Conservation (phyloP, 2,888 invertebrate genomes). For the Morpho helenor region DNA sequence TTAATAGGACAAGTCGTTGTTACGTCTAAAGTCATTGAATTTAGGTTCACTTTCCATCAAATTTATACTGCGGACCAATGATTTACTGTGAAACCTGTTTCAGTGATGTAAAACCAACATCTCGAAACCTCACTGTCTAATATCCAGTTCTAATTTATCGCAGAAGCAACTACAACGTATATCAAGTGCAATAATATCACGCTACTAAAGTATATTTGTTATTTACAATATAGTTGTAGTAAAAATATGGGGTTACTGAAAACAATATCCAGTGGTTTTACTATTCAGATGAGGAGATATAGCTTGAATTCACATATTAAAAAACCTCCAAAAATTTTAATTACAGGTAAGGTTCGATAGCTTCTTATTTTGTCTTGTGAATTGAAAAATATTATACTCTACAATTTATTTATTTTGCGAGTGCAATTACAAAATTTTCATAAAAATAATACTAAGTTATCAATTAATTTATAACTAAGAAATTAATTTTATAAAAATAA, state of each 20-base stretch:
- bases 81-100: slow-evolving; percentile 43
- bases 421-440: too few species aligned
- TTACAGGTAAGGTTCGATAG: slow-evolving; percentile 69
- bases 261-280: slow-evolving; percentile 41
- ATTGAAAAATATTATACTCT: too few species aligned
- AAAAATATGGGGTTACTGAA: slow-evolving; percentile 46
- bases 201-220: not conserved
- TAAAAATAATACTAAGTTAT: too few species aligned
- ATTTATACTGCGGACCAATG: not conserved
- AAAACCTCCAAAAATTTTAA: slow-evolving; percentile 75
- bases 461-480: too few species aligned
- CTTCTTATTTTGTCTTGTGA: too few species aligned
- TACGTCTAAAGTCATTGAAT: slow-evolving; percentile 12
- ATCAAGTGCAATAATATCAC: slow-evolving; percentile 7
- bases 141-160: slow-evolving; percentile 47
- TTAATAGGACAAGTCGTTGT: slow-evolving; percentile 24
- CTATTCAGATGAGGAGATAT: slow-evolving; percentile 49
- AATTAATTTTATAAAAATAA: too few species aligned
- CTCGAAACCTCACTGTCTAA: slow-evolving; percentile 26
- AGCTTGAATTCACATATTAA: slow-evolving; percentile 40
- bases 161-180: slow-evolving; percentile 52
- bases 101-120: slow-evolving; percentile 38
- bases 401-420: too few species aligned
- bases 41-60: slow-evolving; percentile 39
- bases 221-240: not conserved